phyloP scores from a whole-genome alignment of 2,797 vertebrate species.

The Acridotheres tristis region DNA sequence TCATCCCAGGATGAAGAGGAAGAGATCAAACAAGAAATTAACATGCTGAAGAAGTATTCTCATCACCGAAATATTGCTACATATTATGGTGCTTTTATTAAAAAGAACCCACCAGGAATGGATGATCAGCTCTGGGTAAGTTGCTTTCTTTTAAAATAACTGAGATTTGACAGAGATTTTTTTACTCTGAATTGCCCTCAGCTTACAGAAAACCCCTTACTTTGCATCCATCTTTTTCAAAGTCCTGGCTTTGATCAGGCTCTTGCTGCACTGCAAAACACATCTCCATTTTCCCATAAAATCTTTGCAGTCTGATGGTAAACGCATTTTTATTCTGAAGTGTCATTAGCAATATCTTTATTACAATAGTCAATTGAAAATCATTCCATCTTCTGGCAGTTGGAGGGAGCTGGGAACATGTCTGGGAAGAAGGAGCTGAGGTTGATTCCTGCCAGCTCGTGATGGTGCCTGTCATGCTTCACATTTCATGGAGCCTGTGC shows the following conservation, averaged over 20 bases:
- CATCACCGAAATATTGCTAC: slow-evolving; percentile 98
- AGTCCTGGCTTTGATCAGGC: neutral
- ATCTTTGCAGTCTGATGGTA: neutral
- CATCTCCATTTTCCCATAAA: neutral
- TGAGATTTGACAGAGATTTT: neutral
- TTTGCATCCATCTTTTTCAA: neutral
- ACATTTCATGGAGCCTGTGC: neutral
- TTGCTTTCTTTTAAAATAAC: slow-evolving; percentile 1
- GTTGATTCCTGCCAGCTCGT: neutral
- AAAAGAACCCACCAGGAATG: slow-evolving; percentile 96
- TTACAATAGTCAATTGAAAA: neutral
- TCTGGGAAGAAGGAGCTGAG: neutral
- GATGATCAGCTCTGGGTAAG: slow-evolving; percentile 97
- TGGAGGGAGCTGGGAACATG: neutral
- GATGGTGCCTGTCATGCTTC: fast-evolving
- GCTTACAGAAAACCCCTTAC: neutral
- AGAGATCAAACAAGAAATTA: slow-evolving; percentile 99
- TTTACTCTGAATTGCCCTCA: neutral
- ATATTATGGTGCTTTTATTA: slow-evolving; percentile 97
- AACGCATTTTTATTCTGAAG: neutral
- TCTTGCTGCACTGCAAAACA: neutral
- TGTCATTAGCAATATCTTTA: neutral
- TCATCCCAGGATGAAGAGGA: slow-evolving; percentile 92
- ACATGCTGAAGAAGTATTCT: slow-evolving; percentile 98
- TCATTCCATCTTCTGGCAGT: neutral